Percentiles rank a stretch among this genome's conserved stretches.
Evolutionary conservation across 2,113 vertebrate genomes (phyloP).

Genomic region (Pseudorhombus dupliciocellatus): DNA sequence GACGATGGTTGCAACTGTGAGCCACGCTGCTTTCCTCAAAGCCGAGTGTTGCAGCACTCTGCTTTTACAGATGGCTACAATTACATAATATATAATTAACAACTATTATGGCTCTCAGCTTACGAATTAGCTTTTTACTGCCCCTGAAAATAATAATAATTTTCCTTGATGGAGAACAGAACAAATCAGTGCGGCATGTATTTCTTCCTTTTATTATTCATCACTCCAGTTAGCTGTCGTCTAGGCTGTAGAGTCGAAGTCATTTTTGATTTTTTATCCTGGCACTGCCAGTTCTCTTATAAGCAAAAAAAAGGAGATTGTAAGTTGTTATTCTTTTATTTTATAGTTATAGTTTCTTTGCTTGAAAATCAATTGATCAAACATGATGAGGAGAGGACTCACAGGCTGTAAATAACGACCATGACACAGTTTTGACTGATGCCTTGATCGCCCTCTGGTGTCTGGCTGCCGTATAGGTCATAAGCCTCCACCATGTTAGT

Average conservation of each 20-base stretch:
- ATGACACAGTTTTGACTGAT: too few species aligned
- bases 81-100: constrained; percentile 7
- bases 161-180: background rate
- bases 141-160: background rate
- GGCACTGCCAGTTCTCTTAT: background rate
- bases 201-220: background rate
- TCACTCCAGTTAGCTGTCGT: background rate
- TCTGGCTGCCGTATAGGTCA: too few species aligned
- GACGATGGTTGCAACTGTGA: background rate
- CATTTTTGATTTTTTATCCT: too few species aligned
- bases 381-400: background rate
- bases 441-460: too few species aligned
- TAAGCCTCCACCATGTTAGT: too few species aligned
- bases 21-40: background rate
- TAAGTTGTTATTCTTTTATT: background rate
- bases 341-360: background rate
- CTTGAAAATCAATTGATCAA: background rate
- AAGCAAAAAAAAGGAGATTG: background rate
- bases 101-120: background rate
- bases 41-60: background rate
- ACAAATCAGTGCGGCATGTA: background rate
- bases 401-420: too few species aligned
- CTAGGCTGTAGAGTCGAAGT: background rate
- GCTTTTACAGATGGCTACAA: constrained; percentile 3
- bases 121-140: background rate